Evolutionary conservation across 2,888 invertebrate species (phyloP), one percentile per base, ranked within the genome.

Genomic region (Pantelozetes paolii): DNA sequence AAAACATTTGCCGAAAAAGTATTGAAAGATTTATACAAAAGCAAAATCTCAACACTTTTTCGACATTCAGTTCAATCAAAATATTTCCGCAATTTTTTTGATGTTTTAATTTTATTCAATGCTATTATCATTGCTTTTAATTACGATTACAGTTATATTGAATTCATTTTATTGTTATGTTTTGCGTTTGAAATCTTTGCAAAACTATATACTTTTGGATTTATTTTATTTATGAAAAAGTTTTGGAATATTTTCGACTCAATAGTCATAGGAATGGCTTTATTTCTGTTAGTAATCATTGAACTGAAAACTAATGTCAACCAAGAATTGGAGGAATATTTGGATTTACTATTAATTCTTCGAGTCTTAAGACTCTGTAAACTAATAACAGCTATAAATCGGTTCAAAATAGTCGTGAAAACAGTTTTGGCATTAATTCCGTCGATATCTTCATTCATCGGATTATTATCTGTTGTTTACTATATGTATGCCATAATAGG

Each of bases 201-300:
- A 3, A 84, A 84, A 78, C 76, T 84, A 20, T 84, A 84, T 76
- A 80, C 82, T 6, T 81, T 80, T 76, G 84, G 84, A 73, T 78
- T 79, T 2, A 74, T 76, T 64, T 79, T 81, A 69, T 84, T 83
- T 78, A 82, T 83, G 75, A 77, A 75, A 23, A 79, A 80, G 59
- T 80, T 81, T 59, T 84, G 84, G 84, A 84, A 84, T 77, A 76
- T 81, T 83, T 84, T 84, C 80, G 84, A 84, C 77, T 82, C 83
- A 74, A 72, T 83, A 15, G 82, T 84, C 2, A 83, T 84, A 75
- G 80, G 81, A 42, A 79, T 81, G 18, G 84, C 84, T 28, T 76
- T 81, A 26, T 71, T 81, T 32, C 78, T 75, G 15, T 75, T 30
- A 26, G 13, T 75, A 20, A 20, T 75, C 3, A 62, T 75, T 18